These are phyloP conservation scores for Rhadina sibilatrix DNA, from an alignment of 2,113 vertebrate species.

Conservation along the genomic window DNA sequence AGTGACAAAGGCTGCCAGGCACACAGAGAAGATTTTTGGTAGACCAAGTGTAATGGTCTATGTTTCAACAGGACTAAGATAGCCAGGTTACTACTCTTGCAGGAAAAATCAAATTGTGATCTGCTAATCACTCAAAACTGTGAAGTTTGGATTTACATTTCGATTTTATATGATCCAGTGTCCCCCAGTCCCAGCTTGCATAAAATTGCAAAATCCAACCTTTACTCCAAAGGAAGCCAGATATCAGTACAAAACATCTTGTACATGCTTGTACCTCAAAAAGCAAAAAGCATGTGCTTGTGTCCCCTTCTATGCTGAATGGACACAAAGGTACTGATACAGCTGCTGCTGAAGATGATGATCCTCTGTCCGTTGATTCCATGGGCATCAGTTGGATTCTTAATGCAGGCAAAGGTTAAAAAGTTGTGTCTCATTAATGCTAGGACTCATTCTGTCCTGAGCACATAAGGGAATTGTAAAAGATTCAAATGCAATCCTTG, in stretches of 20 bases:
- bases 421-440: background rate
- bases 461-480: background rate
- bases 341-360: background rate
- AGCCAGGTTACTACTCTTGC: background rate
- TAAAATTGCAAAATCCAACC: background rate
- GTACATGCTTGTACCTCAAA: background rate
- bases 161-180: background rate
- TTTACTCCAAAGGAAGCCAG: background rate
- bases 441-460: background rate
- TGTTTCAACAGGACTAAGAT: background rate
- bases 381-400: background rate
- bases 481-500: background rate
- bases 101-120: background rate
- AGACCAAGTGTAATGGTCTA: background rate
- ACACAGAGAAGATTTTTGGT: background rate
- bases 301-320: background rate
- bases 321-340: background rate
- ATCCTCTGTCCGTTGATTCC: background rate
- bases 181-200: background rate
- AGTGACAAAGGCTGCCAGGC: background rate
- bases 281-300: rapidly evolving
- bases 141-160: background rate
- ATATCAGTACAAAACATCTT: background rate
- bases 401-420: background rate
- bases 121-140: background rate